Evolutionary conservation across 2,888 invertebrate genomes (phyloP), one percentile per base, ranked within the genome.

Genomic region (Drosophila fulvimacula): DNA sequence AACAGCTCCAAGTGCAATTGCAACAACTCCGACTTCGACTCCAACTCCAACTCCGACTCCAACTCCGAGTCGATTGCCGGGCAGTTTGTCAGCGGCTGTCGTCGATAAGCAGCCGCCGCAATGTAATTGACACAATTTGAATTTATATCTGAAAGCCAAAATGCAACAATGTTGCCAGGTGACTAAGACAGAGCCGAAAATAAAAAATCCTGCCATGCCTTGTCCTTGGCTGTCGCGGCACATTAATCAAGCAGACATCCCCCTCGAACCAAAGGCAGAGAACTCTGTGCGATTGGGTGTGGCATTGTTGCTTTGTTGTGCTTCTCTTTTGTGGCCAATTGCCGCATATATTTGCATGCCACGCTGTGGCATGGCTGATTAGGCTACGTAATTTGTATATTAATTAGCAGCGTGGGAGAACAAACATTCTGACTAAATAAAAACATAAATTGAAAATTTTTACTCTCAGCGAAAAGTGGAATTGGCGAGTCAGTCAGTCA

Each of bases 71-170:
- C 52, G 52, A 52, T 52, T 73, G 77, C 61, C 30, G 52, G 63
- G 65, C 67, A 83, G 81, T 79, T 82, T 80, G 89, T 85, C 88
- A 84, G 79, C 32, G 69, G 60, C 73, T 81, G 80, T 77, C 83
- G 74, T 74, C 86, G 83, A 84, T 87, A 85, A 85, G 76, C 85
- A 75, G 72, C 74, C 74, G 77, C 84, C 66, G 73, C 82, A 66
- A 81, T 82, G 85, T 86, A 86, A 86, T 89, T 89, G 86, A 86
- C 86, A 86, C 86, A 86, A 86, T 86, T 86, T 89, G 82, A 88
- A 86, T 86, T 88, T 84, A 87, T 85, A 84, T 81, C 75, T 79
- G 69, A 75, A 71, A 44, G 32, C 63, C 55, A 42, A 51, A 38
- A 58, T 55, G 48, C 57, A 36, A 36, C 21, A 34, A 60, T 56